Evolutionary conservation across 2,888 invertebrate species (phyloP), one percentile per base, ranked within the genome.

Genomic region (Caenorhabditis zanzibari): DNA sequence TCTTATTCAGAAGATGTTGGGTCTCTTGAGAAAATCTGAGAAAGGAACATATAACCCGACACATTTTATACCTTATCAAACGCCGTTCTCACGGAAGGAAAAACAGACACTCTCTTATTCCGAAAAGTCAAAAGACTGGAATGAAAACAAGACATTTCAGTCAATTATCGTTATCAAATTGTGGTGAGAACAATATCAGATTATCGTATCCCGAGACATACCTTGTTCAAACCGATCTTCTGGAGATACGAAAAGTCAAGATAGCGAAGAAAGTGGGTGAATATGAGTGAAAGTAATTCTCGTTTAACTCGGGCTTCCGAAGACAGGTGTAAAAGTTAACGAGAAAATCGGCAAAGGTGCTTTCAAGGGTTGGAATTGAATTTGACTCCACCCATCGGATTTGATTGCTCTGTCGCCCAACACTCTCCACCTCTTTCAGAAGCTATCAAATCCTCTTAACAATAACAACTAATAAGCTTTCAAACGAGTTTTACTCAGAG

Each of bases 241-340:
- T 44, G 24, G 26, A 24, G 61, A 61, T 61, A 61, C 63, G n/a
- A 63, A 63, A 32, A 32, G 44, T 32, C n/a, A 24, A 28, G 22
- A 41, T 7, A 16, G 10, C n/a, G 47, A 47, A 47, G 47, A 16
- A 44, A n/a, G n/a, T n/a, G n/a, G n/a, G n/a, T 44, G 47, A n/a
- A 10, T 38, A 2, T 2, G 38, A 38, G 38, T 38, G 12, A 38
- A 12, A 14, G n/a, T 59, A 26, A 54, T 14, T 22, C 38, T 38
- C 59, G 35, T 35, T 19, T 12, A 28, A 12, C 38, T 38, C 38
- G 38, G n/a, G 38, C 12, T 38, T n/a, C 54, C 12, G 54, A 28
- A 19, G 19, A 19, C 63, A 63, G 63, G 63, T 63, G 63, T 63
- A 44, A 63, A 63, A 63, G 63, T 44, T 47, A 44, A 63, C 63